A percentile compares a stretch with the other conserved stretches of the same genome.
Evolutionary conservation across 2,888 invertebrate species (phyloP).

Genomic region (Papilio elwesi): DNA sequence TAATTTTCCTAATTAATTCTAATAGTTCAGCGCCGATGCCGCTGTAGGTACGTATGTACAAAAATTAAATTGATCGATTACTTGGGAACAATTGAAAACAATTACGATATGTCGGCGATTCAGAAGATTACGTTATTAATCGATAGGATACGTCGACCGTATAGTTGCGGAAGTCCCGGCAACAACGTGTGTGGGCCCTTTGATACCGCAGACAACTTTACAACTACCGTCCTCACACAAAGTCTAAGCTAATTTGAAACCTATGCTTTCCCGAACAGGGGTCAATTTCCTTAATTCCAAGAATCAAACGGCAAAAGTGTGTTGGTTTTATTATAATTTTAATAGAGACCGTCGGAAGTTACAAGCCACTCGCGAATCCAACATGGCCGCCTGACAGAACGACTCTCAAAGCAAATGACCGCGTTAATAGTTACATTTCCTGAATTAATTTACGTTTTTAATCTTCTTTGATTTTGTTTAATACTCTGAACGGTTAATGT

Average conservation of each 20-base stretch:
- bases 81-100: slow-evolving; percentile 11
- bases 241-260: slow-evolving; percentile 1
- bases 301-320: slow-evolving; percentile 29
- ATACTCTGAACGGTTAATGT: slow-evolving; percentile 35
- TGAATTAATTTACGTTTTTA: slow-evolving; percentile 49
- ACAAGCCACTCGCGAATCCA: slow-evolving; percentile 53
- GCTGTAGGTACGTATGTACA: too few relatives aligned
- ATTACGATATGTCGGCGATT: slow-evolving; percentile 3
- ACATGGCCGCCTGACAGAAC: slow-evolving; percentile 52
- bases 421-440: slow-evolving; percentile 56
- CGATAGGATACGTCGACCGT: slow-evolving; percentile 44
- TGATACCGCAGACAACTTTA: slow-evolving; percentile 48
- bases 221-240: not conserved
- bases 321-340: slow-evolving; percentile 52
- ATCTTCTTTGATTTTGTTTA: slow-evolving; percentile 51
- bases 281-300: not conserved
- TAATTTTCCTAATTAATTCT: too few relatives aligned
- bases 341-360: slow-evolving; percentile 52
- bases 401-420: slow-evolving; percentile 49
- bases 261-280: not conserved
- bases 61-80: not conserved
- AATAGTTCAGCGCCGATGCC: too few relatives aligned
- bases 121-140: slow-evolving; percentile 37
- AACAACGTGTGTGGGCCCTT: slow-evolving; percentile 67
- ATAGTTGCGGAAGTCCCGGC: slow-evolving; percentile 61